These are phyloP conservation scores for Sminthurinus signatus DNA, from an alignment of 1,140 invertebrate species.

Conservation along the genomic window DNA sequence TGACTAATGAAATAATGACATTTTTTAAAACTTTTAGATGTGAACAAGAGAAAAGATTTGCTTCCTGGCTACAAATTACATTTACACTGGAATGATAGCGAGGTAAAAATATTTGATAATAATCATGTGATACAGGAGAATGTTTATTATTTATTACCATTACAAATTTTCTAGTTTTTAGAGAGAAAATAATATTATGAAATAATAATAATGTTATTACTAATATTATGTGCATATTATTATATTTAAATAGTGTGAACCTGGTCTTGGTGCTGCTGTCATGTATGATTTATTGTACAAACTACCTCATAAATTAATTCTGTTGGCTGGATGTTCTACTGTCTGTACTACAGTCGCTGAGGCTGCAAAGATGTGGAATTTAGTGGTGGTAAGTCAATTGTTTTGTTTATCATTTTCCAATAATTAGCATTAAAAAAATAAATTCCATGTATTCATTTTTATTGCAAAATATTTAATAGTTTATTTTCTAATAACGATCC, in stretches of 20 bases:
- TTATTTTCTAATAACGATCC: conserved; percentile 6
- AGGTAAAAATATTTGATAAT: conserved; percentile 65
- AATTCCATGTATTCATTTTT: no score
- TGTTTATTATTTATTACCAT: conserved; percentile 2
- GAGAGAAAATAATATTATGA: no score
- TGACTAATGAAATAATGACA: no score
- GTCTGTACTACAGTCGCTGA: conserved; percentile 99
- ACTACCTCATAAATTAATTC: conserved; percentile 88
- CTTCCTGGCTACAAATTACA: conserved; percentile 84
- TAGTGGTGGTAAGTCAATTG: conserved; percentile 96
- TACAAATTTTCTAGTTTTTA: neutral
- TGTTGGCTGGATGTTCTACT: conserved; percentile 94
- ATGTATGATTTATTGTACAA: conserved; percentile 99
- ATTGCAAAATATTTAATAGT: conserved; percentile 12
- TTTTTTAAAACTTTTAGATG: conserved; percentile 92
- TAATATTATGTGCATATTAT: no score
- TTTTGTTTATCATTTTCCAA: conserved; percentile 21
- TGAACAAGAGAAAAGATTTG: conserved; percentile 82
- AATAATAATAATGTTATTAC: neutral
- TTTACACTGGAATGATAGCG: conserved; percentile 93
- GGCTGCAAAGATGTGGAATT: conserved; percentile 99
- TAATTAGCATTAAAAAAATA: no score
- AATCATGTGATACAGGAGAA: no score
- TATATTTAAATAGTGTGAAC: conserved; percentile 88
- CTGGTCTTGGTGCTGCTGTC: conserved; percentile 91